These are phyloP conservation scores for Galerucella pusilla DNA, from an alignment of 2,888 invertebrate genomes.

Conservation along the genomic window DNA sequence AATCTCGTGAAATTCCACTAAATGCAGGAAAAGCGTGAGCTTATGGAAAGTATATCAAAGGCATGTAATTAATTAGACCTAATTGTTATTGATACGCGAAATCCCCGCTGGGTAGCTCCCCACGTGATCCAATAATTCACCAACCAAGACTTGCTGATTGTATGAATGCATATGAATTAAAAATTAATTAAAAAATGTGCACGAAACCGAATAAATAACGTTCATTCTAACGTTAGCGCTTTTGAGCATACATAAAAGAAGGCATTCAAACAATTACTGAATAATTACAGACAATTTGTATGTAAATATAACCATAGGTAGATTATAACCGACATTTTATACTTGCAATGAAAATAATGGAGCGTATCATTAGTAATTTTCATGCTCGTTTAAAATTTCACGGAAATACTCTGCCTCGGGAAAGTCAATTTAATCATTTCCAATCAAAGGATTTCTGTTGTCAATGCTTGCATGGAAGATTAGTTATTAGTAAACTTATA, in stretches of 20 bases:
- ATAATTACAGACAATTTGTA: constrained; percentile 40
- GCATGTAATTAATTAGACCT: too few relatives aligned
- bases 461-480: neutral
- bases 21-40: too few relatives aligned
- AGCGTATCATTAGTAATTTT: constrained; percentile 45
- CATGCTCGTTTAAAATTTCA: constrained; percentile 45
- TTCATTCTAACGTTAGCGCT: neutral
- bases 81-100: too few relatives aligned
- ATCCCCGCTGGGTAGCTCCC: too few relatives aligned
- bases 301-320: constrained; percentile 36
- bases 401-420: constrained; percentile 29
- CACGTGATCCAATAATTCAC: too few relatives aligned
- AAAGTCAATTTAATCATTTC: constrained; percentile 4
- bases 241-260: neutral
- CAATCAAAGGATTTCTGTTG: constrained; percentile 13
- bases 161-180: too few relatives aligned
- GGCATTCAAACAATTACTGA: constrained; percentile 22
- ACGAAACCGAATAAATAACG: too few relatives aligned
- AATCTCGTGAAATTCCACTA: too few relatives aligned
- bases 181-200: neutral
- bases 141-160: too few relatives aligned
- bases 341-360: constrained; percentile 35
- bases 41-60: too few relatives aligned
- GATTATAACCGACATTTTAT: constrained; percentile 23
- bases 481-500: neutral